phyloP scores from a whole-genome alignment of 2,888 invertebrate genomes.

The Deladenus siricidicola region DNA sequence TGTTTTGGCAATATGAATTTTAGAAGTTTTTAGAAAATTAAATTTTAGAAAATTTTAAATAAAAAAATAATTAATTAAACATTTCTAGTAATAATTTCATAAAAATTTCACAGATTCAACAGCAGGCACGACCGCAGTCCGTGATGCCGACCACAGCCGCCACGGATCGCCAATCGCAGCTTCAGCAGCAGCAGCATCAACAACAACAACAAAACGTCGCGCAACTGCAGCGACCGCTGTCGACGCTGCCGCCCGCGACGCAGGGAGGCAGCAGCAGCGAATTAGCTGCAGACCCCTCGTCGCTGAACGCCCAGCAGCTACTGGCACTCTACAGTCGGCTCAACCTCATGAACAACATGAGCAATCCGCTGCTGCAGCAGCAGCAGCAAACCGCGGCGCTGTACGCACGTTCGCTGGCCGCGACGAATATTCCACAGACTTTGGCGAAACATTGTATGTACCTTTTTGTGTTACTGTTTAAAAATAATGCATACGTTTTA shows the following conservation, averaged over 20 bases:
- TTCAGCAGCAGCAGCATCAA: neutral
- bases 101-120: too few relatives aligned
- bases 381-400: neutral
- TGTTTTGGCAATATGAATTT: too few relatives aligned
- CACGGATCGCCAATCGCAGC: neutral
- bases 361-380: too few relatives aligned
- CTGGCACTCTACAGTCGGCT: slow-evolving; percentile 3
- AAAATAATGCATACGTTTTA: neutral
- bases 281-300: neutral
- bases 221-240: neutral
- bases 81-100: too few relatives aligned
- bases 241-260: neutral
- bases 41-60: too few relatives aligned
- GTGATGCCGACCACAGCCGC: neutral
- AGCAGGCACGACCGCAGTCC: neutral
- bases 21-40: too few relatives aligned
- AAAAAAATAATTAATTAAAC: too few relatives aligned
- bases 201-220: neutral
- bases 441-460: neutral
- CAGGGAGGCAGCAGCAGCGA: neutral
- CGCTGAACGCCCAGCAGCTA: neutral
- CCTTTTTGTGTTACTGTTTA: neutral
- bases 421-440: neutral
- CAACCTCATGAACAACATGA: neutral
- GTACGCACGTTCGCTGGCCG: neutral